These are phyloP conservation scores for Meandrina meandrites DNA, from an alignment of 92 coral and sea anemone genomes.

Conservation along the genomic window DNA sequence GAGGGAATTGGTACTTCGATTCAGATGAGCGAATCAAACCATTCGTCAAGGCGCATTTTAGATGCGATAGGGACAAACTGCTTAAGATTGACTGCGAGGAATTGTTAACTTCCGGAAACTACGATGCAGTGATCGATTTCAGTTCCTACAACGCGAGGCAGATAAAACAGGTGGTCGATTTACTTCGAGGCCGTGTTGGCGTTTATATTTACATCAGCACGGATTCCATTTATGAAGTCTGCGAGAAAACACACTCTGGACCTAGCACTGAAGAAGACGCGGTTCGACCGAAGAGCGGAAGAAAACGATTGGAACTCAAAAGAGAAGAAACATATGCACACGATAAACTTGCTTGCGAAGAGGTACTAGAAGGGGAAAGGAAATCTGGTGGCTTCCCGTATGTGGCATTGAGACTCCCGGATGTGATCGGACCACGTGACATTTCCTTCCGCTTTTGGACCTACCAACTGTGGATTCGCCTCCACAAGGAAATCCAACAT, in stretches of 20 bases:
- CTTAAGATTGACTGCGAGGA: slow-evolving; percentile 85
- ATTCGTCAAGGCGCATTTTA: slow-evolving; percentile 62
- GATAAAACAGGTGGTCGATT: slow-evolving; percentile 72
- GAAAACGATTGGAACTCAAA: slow-evolving; percentile 71
- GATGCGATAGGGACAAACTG: slow-evolving; percentile 87
- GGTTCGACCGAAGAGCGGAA: slow-evolving; percentile 77
- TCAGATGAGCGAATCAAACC: slow-evolving; percentile 87
- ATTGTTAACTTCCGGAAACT: slow-evolving; percentile 65
- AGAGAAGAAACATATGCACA: slow-evolving; percentile 85
- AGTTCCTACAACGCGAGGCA: slow-evolving; percentile 86
- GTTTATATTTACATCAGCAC: slow-evolving; percentile 90
- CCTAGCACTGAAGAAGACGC: slow-evolving; percentile 86
- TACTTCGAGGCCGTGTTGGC: slow-evolving; percentile 76
- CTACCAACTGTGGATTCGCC: slow-evolving; percentile 91
- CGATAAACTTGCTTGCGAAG: slow-evolving; percentile 94
- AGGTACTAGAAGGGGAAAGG: slow-evolving; percentile 74
- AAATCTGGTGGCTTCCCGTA: slow-evolving; percentile 89
- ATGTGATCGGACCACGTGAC: slow-evolving; percentile 97
- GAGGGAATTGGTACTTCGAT: slow-evolving; percentile 95
- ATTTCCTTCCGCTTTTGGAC: slow-evolving; percentile 94
- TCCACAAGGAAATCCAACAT: slow-evolving; percentile 78
- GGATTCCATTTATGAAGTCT: slow-evolving; percentile 92
- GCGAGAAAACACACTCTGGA: slow-evolving; percentile 80
- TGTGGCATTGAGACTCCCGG: slow-evolving; percentile 85
- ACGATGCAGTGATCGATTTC: slow-evolving; percentile 95